Evolutionary conservation across 1,140 invertebrate species (phyloP), one percentile per base, ranked within the genome.

Genomic region (Centruroides vittatus): DNA sequence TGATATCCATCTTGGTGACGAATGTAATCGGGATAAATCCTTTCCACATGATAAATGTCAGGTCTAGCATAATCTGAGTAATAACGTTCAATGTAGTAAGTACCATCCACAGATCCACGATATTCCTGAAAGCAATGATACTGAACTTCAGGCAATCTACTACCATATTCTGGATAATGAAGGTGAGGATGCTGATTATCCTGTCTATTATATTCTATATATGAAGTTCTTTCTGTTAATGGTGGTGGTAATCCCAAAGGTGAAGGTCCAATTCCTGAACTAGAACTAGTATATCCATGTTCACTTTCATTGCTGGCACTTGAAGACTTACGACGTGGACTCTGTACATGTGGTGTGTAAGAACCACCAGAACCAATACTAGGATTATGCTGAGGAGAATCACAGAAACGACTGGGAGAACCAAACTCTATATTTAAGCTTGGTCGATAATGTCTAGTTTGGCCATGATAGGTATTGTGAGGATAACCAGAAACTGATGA

Each of bases 391-490:
- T 84, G 82, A 4, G 85, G 84, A 3, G 85, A 86, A 71, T 89
- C 86, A 0, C 85, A 86, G 68, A 87, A 88, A 13, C 85, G 74
- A 9, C 87, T 70, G 1, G 86, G 85, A 80, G 50, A 55, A 66
- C 65, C 58, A 62, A 65, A 67, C 12, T 80, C 80, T 65, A 81
- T 73, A 64, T 77, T 77, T 57, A 80, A 59, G 67, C 70, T 72
- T 59, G 84, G 84, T 64, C 89, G 80, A 62, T 85, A 81, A 70
- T 89, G 87, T 63, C 82, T 77, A 7, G 83, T 82, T 12, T 86
- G 86, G 7, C 90, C 90, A 74, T 94, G 90, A 75, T 93, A 94
- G 3, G 91, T 94, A 73, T 92, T 89, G 72, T 91, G 88, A 57
- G 81, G 82, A 75, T 86, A 88, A 8, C 81, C 80, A 50, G 77